Conservation (phyloP, 35 echinoderm and acorn worm genomes). For the Ophioderma brevispina region DNA sequence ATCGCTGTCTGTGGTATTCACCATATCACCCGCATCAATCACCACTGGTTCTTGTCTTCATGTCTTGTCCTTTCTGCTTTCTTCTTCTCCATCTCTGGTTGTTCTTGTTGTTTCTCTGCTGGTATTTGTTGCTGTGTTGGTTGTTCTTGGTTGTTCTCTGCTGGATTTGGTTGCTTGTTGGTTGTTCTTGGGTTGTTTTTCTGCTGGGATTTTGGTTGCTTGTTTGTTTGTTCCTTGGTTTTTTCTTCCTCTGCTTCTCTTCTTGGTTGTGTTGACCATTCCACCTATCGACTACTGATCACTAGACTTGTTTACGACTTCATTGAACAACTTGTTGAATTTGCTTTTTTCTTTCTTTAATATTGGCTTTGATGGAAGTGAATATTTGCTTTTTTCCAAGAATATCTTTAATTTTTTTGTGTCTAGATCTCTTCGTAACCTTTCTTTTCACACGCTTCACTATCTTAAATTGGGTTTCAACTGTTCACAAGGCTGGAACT, state of each 20-base stretch:
- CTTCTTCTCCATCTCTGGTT: neutral
- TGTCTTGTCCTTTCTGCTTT: neutral
- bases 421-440: neutral
- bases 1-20: neutral
- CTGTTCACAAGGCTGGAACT: neutral
- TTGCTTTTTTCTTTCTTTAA: neutral
- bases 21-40: neutral
- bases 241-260: too few relatives aligned
- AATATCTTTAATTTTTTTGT: neutral
- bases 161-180: too few relatives aligned
- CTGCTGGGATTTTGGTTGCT: too few relatives aligned
- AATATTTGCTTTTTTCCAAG: neutral
- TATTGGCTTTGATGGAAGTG: neutral
- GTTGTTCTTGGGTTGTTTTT: too few relatives aligned
- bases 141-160: too few relatives aligned
- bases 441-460: neutral
- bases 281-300: neutral
- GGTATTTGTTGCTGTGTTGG: too few relatives aligned
- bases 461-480: neutral
- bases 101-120: neutral
- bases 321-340: neutral
- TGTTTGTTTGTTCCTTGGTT: too few relatives aligned
- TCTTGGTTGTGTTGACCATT: neutral
- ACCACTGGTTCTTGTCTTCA: neutral
- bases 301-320: neutral